Base-by-base conservation (phyloP, 2,797 vertebrate species). In the Brachyalestes nurse region DNA sequence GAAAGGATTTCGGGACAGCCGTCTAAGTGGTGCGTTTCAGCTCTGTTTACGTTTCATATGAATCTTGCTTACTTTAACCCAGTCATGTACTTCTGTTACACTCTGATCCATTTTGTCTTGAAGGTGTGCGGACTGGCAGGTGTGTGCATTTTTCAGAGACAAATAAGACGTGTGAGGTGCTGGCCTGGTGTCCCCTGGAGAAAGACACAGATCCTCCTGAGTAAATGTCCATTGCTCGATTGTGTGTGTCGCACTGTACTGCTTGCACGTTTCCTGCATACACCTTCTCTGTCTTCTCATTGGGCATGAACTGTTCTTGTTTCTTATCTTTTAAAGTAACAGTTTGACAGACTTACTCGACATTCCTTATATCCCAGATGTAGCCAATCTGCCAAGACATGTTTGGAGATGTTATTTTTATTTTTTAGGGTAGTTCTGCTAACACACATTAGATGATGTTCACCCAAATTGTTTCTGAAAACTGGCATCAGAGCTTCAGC, bases 111-210 rank as follows among this genome's bases (percentile, higher is more conserved):
- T 47, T 40, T 6, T 23, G 13, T 57, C 17, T 49, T 60, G 7
- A 77, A 97, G 96, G 96, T 74, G 88, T 95, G 82, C 94, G 94
- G 86, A 96, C 95, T 0, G 96, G 95, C 72, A 85, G 1, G 12
- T 97, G 95, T 85, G 74, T 96, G 60, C 84, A 25, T 16, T 96
- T 90, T 34, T 94, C 93, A 9, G 21, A 61, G 47, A 66, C 83
- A 1, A 45, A 66, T 79, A 96, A 95, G 87, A 95, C 93, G 13
- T 96, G 95, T 69, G 93, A 97, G 82, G 89, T 97, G 1, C 83
- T 64, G 0, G 94, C 95, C 1, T 97, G 95, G 94, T 96, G 96
- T 84, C 95, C 96, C 0, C 77, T 94, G 0, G 95, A 97, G 89
- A 80, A 85, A 21, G 76, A 17, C 16, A 83, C 84, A 1, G 84